Percentiles rank a stretch among this genome's conserved stretches.
Evolutionary conservation across 2,797 vertebrate species (phyloP).

Genomic region (Urosaurus nigricauda): DNA sequence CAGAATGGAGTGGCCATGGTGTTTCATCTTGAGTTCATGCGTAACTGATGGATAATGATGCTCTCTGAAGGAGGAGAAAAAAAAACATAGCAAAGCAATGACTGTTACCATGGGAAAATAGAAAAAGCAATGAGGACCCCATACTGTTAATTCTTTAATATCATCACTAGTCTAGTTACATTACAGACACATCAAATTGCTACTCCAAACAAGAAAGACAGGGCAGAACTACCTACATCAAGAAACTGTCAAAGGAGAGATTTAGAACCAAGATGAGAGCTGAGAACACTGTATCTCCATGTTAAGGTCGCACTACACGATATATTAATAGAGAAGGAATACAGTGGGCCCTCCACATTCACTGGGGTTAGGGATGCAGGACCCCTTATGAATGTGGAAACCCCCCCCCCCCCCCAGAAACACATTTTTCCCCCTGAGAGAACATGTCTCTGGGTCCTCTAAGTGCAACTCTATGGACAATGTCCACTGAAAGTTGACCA

Average conservation of each 20-base stretch:
- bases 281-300: not conserved
- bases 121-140: conserved; percentile 16
- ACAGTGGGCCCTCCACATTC: not conserved
- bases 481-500: too few relatives aligned
- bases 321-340: not conserved
- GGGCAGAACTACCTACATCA: conserved; percentile 18
- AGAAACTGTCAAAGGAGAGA: conserved; percentile 22
- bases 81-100: conserved; percentile 66
- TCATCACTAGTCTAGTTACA: not conserved
- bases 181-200: not conserved
- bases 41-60: conserved; percentile 84
- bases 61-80: conserved; percentile 80
- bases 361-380: too few relatives aligned
- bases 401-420: too few relatives aligned
- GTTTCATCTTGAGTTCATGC: conserved; percentile 83
- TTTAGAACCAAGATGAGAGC: not conserved
- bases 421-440: too few relatives aligned
- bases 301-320: not conserved
- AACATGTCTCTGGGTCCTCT: too few relatives aligned
- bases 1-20: conserved; percentile 39
- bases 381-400: too few relatives aligned
- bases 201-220: not conserved
- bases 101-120: conserved; percentile 38
- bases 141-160: conserved; percentile 24
- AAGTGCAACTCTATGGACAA: too few relatives aligned